Base-by-base conservation (phyloP, 2,113 vertebrate species). In the Pterophyllum scalare region DNA sequence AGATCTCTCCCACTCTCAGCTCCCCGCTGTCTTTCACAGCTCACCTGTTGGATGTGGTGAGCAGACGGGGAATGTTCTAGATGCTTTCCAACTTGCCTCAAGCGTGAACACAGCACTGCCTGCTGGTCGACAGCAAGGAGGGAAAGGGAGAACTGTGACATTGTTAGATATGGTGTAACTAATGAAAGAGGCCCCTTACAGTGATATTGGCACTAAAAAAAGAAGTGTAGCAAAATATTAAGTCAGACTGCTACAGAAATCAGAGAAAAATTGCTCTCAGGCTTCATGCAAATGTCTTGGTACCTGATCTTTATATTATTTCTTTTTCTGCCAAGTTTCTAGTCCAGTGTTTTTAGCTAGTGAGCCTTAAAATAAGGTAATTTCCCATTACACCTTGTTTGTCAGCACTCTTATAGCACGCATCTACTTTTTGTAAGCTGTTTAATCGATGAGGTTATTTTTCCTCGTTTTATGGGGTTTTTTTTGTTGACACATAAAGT, bases 21-120 rank as follows among this genome's bases (percentile, higher is more conserved):
- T 40, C 52, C 7, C 13, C 6, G 2, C 58, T 24, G 59, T 59
- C 40, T 58, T 22, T 72, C 28, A 81, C 22, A 2, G 78, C 65
- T 90, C 59, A 88, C 75, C 84, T 89, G 80, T 82, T 77, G 43
- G 22, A 74, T 67, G 59, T 54, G 70, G 35, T 17, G 22, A 80
- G 40, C 59, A 26, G 49, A 40, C 8, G 7, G 59, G 60, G 88
- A 92, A 89, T 40, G 56, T 88, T 93, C 89, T 59, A 20, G 83
- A 83, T 6, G 19, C 15, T 61, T 64, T 22, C 43, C 54, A 2
- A 28, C 77, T 75, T 15, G n/a, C 10, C 7, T 81, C 3, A 8
- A 19, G 57, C 17, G 57, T 26, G 75, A 86, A 80, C 80, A 65
- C 49, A 82, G 90, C 85, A 70, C 87, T 75, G 52, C 79, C 92